Evolutionary conservation across 2,888 invertebrate genomes (phyloP), one percentile per base, ranked within the genome.

Genomic region (Slavum lentiscoides): DNA sequence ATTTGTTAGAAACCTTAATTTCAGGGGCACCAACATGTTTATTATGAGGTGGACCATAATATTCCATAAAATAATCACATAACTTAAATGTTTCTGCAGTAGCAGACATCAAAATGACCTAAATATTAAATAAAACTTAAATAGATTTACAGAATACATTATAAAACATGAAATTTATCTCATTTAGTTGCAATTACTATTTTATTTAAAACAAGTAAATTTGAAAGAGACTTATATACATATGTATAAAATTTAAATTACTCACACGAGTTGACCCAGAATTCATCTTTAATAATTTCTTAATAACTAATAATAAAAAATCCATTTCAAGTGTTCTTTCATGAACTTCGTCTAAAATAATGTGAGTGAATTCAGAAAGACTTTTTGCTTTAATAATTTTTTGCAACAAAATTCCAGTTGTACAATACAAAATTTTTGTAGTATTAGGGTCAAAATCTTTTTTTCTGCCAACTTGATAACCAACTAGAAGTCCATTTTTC

Each of bases 281-380:
- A 85, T 91, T 91, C 0, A 91, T 90, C 82, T 90, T 87, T 49
- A 95, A 87, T 68, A 96, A 89, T 84, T 92, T 93, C 83, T 93
- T 91, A 0, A 97, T 91, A 15, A 98, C 88, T 17, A 97, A 88
- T 37, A 98, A 86, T 1, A 95, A 87, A 85, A 98, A 96, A 85
- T 98, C 98, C 90, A 96, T 94, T 43, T 97, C 94, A 85, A 94
- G 92, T 84, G 94, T 94, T 61, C 98, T 89, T 87, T 98, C 98
- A 85, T 98, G 96, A 0, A 97, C 94, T 88, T 98, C 97, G 86
- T 97, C 97, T 11, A 98, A 88, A 82, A 97, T 91, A 61, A 98
- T 90, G 85, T 98, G 98, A 0, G 96, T 95, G 85, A 89, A 97
- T 82, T 91, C 89, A 67, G 90, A 89, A 87, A 97, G 89, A 39